phyloP scores from a whole-genome alignment of 2,797 vertebrate genomes.

The Chromobotia macracanthus region DNA sequence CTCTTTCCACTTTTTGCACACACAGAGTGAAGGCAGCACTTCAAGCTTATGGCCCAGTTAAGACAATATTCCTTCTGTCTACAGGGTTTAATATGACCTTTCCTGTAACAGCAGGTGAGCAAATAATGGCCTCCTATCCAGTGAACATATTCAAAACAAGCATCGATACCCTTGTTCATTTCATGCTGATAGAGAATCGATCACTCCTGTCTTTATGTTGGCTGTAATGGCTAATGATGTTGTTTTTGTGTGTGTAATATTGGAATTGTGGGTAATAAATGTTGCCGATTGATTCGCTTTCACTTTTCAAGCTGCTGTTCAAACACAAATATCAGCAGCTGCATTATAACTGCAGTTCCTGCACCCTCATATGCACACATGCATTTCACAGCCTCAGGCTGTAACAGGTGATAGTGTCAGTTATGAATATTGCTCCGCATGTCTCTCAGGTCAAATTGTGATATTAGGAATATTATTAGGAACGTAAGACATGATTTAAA shows the following conservation, averaged over 20 bases:
- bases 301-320: not conserved
- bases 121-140: slow-evolving; percentile 43
- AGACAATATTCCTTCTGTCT: slow-evolving; percentile 44
- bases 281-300: not conserved
- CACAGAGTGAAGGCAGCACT: not conserved
- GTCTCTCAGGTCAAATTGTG: not conserved
- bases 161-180: not conserved
- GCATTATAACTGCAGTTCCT: not conserved
- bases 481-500: no score
- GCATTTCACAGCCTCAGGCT: slow-evolving; percentile 2
- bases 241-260: not conserved
- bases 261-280: not conserved
- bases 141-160: slow-evolving; percentile 2
- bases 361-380: not conserved
- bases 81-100: slow-evolving; percentile 42
- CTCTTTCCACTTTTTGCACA: not conserved
- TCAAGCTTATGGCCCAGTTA: slow-evolving; percentile 13
- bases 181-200: not conserved
- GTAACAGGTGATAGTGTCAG: slow-evolving; percentile 17
- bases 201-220: not conserved
- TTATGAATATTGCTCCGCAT: not conserved
- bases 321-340: slow-evolving; percentile 31
- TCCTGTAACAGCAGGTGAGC: slow-evolving; percentile 48
- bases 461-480: no score
- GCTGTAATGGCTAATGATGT: not conserved